Evolutionary conservation across 2,797 vertebrate species (phyloP).

Genomic region (Tarsius wallacei): DNA sequence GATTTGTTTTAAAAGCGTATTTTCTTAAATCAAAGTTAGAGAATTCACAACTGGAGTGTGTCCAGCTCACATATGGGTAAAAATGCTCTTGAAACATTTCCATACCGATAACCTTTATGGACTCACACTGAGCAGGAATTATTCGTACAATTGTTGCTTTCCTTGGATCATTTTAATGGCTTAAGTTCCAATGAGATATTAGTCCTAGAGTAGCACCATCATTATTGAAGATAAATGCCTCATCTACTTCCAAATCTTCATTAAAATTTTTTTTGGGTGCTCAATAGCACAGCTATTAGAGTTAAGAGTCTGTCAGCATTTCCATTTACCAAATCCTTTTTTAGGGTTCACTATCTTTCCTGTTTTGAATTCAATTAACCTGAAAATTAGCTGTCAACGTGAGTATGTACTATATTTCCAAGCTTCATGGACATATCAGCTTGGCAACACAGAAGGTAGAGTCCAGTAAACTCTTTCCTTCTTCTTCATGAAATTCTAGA

Average conservation of each 20-base stretch:
- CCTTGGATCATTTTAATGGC: conserved; percentile 83
- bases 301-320: conserved; percentile 88
- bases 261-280: conserved; percentile 88
- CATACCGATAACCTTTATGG: neutral
- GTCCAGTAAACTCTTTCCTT: conserved; percentile 79
- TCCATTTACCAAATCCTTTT: conserved; percentile 89
- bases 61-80: neutral
- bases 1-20: neutral
- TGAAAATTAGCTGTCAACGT: conserved; percentile 90
- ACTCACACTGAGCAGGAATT: conserved; percentile 69
- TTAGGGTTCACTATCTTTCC: conserved; percentile 90
- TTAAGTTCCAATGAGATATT: conserved; percentile 83
- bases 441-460: conserved; percentile 80
- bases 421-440: conserved; percentile 81
- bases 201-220: conserved; percentile 72
- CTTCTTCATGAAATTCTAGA: conserved; percentile 82
- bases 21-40: conserved; percentile 67
- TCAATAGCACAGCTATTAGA: conserved; percentile 89
- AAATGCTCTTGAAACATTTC: conserved; percentile 17
- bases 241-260: conserved; percentile 87
- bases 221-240: conserved; percentile 82
- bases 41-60: conserved; percentile 44
- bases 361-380: conserved; percentile 90
- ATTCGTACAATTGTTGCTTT: conserved; percentile 78
- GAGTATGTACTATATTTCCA: conserved; percentile 88